Conservation (phyloP, 2,888 invertebrate species). For the Ypsolopha scabrella region DNA sequence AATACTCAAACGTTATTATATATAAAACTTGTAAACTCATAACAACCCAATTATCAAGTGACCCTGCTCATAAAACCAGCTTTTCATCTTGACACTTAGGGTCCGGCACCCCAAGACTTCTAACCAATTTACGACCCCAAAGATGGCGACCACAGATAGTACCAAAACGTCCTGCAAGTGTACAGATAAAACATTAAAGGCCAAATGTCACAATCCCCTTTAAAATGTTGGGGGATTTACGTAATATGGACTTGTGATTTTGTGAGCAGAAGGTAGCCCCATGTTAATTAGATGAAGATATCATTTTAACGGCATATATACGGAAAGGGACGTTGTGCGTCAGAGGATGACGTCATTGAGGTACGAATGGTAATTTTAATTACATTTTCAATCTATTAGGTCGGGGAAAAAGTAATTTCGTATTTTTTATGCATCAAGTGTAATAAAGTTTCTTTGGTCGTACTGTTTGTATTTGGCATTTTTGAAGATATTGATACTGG, state of each 20-base stretch:
- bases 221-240: slow-evolving; percentile 14
- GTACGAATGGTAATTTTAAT: neutral
- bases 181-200: slow-evolving; percentile 50
- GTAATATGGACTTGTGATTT: neutral
- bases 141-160: slow-evolving; percentile 55
- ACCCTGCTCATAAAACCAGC: slow-evolving; percentile 56
- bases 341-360: too few relatives aligned
- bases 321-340: too few relatives aligned
- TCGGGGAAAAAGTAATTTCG: too few relatives aligned
- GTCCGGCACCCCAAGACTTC: slow-evolving; percentile 32
- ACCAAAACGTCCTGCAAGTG: slow-evolving; percentile 45
- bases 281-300: neutral
- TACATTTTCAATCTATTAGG: too few relatives aligned
- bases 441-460: too few relatives aligned
- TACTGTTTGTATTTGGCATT: too few relatives aligned
- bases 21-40: neutral
- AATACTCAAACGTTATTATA: neutral
- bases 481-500: too few relatives aligned
- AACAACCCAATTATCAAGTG: slow-evolving; percentile 47
- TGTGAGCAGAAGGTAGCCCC: neutral
- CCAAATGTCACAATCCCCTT: slow-evolving; percentile 39
- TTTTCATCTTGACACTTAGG: slow-evolving; percentile 54
- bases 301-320: neutral
- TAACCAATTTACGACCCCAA: slow-evolving; percentile 36
- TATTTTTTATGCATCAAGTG: too few relatives aligned